Evolutionary conservation across 2,888 invertebrate genomes (phyloP).

Genomic region (Lydus trimaculatus): DNA sequence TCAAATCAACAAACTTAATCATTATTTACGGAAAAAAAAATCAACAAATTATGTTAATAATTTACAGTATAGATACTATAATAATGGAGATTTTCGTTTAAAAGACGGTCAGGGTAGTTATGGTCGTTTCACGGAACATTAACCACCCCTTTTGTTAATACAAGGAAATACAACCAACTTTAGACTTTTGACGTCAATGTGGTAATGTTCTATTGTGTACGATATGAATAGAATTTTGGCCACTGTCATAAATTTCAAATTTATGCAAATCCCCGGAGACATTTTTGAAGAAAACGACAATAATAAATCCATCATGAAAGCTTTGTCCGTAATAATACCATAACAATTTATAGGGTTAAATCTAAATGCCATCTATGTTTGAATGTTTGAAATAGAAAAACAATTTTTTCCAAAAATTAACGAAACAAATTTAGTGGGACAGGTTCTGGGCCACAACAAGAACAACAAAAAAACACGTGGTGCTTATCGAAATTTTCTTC

Average conservation of each 20-base stretch:
- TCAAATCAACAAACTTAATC: not conserved
- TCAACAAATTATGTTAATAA: not conserved
- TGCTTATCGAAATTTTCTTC: not conserved
- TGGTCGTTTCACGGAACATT: not conserved
- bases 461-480: not conserved
- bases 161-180: not conserved
- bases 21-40: not conserved
- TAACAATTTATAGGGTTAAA: not conserved
- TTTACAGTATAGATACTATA: not conserved
- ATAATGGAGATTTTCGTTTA: not conserved
- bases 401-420: not conserved
- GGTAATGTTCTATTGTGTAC: conserved; percentile 1
- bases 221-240: not conserved
- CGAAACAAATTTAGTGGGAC: not conserved
- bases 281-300: not conserved
- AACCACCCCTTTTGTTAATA: conserved; percentile 1
- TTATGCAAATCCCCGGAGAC: conserved; percentile 1
- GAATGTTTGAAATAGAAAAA: not conserved
- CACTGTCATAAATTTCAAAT: not conserved
- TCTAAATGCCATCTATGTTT: not conserved
- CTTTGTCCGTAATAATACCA: not conserved
- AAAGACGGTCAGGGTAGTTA: not conserved
- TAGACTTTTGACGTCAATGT: conserved; percentile 1
- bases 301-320: not conserved
- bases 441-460: not conserved